Conservation (phyloP, 2,888 invertebrate species). For the Philaethria dido region DNA sequence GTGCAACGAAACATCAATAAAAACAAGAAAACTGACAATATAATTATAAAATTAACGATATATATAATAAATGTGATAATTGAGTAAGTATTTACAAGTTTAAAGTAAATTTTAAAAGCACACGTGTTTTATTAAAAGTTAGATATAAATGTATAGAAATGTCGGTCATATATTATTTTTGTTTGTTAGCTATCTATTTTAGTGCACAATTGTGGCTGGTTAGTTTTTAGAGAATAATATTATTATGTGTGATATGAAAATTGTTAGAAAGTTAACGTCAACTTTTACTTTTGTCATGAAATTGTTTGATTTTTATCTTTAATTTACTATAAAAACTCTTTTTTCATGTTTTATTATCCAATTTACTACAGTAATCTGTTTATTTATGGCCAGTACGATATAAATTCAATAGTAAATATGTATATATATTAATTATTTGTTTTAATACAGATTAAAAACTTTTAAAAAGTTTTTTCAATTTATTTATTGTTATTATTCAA, state of each 20-base stretch:
- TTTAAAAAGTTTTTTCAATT: background rate
- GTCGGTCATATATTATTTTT: slow-evolving; percentile 60
- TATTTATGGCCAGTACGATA: background rate
- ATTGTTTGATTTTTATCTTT: background rate
- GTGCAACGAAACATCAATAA: slow-evolving; percentile 61
- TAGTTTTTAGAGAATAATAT: background rate
- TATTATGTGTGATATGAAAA: background rate
- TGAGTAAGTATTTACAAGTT: slow-evolving; percentile 62
- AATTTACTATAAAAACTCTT: background rate
- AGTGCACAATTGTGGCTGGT: slow-evolving; percentile 25
- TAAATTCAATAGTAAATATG: background rate
- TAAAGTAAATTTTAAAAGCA: slow-evolving; percentile 36
- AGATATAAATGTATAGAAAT: slow-evolving; percentile 42
- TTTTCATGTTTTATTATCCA: background rate
- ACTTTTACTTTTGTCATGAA: background rate
- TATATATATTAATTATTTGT: background rate
- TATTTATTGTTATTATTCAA: background rate
- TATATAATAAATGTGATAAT: slow-evolving; percentile 59
- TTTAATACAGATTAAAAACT: background rate
- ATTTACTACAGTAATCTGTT: background rate
- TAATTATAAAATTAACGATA: slow-evolving; percentile 47
- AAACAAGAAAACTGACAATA: slow-evolving; percentile 52
- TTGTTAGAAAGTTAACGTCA: slow-evolving; percentile 3
- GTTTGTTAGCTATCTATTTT: slow-evolving; percentile 70
- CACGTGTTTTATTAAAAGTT: slow-evolving; percentile 62